These are phyloP conservation scores for Pholis gunnellus DNA, from an alignment of 2,113 vertebrate genomes.

Conservation along the genomic window DNA sequence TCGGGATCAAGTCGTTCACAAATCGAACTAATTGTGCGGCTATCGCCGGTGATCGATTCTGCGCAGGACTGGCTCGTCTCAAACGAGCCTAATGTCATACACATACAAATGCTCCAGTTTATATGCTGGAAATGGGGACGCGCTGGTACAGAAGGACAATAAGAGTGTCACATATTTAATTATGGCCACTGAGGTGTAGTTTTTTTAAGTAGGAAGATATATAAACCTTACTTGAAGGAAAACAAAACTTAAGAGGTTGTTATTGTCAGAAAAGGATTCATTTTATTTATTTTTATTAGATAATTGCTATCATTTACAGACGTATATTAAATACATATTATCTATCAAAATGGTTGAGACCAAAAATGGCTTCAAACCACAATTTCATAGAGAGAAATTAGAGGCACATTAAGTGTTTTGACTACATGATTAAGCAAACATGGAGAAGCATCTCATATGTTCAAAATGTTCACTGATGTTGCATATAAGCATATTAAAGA, in stretches of 20 bases:
- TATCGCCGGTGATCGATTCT: too few relatives aligned
- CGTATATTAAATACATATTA: conserved; percentile 11
- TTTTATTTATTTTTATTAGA: conserved; percentile 36
- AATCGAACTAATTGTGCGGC: too few relatives aligned
- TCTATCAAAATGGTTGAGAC: conserved; percentile 14
- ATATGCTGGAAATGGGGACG: background rate
- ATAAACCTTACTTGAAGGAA: background rate
- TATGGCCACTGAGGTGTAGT: background rate
- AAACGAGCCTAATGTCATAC: background rate
- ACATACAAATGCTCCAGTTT: background rate
- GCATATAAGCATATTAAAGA: background rate
- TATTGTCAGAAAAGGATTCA: background rate
- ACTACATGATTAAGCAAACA: conserved; percentile 12
- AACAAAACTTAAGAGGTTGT: background rate
- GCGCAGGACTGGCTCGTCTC: too few relatives aligned
- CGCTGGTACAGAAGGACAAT: background rate
- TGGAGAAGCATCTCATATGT: background rate
- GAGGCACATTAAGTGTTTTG: conserved; percentile 42
- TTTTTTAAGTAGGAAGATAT: background rate
- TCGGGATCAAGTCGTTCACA: background rate
- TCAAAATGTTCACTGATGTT: background rate
- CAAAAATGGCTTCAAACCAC: conserved; percentile 2
- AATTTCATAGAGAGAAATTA: background rate
- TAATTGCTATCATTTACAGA: conserved; percentile 33
- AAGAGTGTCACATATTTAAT: background rate